phyloP scores from a whole-genome alignment of 2,113 vertebrate genomes.

The Varanus salvator region DNA sequence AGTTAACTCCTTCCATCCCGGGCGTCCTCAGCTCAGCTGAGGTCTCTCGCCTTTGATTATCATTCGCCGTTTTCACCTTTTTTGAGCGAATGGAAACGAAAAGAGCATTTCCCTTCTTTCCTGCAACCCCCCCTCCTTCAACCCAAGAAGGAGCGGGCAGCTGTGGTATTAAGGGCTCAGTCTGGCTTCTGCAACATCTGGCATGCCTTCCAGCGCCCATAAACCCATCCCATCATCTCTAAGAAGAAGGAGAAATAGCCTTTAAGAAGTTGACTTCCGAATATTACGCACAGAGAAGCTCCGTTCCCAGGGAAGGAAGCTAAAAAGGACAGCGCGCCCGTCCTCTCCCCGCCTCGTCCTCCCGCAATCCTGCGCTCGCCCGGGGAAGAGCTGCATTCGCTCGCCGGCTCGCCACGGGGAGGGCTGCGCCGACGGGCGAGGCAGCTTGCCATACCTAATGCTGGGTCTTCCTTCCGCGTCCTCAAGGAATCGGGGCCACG shows the following conservation, averaged over 20 bases:
- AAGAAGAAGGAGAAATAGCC: background rate
- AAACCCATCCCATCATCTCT: background rate
- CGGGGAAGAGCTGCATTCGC: conserved; percentile 30
- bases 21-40: conserved; percentile 50
- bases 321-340: conserved; percentile 22
- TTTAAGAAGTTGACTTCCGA: conserved; percentile 64
- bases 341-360: conserved; percentile 13
- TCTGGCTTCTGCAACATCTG: conserved; percentile 50
- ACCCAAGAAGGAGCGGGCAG: conserved; percentile 20
- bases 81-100: background rate
- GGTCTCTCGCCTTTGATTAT: conserved; percentile 58
- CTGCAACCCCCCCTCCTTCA: conserved; percentile 25
- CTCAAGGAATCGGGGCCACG: conserved; percentile 84
- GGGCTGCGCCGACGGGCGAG: conserved; percentile 4
- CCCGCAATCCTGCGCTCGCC: background rate
- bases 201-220: conserved; percentile 19
- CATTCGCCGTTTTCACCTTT: background rate
- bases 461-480: conserved; percentile 76
- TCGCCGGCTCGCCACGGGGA: background rate
- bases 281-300: conserved; percentile 43
- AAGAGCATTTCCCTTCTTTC: too few species aligned
- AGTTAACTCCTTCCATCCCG: conserved; percentile 81
- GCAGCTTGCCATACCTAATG: conserved; percentile 72
- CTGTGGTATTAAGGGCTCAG: conserved; percentile 25
- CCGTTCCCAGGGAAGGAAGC: conserved; percentile 29